Conservation (phyloP, 2,797 vertebrate species). For the Microctenopoma steveboyesi region DNA sequence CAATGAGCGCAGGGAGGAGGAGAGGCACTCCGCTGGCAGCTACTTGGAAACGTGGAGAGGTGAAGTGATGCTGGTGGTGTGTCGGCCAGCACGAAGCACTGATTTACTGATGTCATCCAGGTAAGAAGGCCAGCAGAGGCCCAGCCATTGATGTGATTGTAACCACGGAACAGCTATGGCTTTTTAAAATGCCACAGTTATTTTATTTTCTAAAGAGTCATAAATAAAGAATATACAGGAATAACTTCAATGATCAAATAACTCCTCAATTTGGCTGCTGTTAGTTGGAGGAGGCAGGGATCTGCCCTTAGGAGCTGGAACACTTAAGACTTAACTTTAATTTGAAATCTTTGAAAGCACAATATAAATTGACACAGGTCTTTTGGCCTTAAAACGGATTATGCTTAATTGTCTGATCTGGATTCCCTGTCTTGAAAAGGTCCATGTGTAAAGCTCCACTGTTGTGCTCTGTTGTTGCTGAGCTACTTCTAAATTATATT, state of each 20-base stretch:
- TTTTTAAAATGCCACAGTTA: neutral
- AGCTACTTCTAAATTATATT: neutral
- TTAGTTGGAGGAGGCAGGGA: neutral
- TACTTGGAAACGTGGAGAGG: conserved; percentile 83
- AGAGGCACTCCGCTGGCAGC: conserved; percentile 63
- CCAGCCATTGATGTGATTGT: neutral
- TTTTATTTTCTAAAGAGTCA: neutral
- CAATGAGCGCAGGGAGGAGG: conserved; percentile 68
- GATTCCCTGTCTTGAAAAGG: neutral
- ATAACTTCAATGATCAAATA: conserved; percentile 6
- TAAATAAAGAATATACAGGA: neutral
- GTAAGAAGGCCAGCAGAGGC: conserved; percentile 27
- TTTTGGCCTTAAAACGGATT: neutral
- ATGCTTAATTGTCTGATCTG: neutral
- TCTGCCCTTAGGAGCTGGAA: neutral
- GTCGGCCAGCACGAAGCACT: conserved; percentile 10
- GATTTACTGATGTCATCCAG: conserved; percentile 56
- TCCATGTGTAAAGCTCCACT: neutral
- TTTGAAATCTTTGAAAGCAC: neutral
- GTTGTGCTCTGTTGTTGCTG: neutral
- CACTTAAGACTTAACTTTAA: neutral
- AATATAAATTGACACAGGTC: neutral
- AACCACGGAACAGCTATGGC: neutral
- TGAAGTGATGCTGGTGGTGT: conserved; percentile 70
- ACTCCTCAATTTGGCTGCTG: neutral